Conservation (phyloP, 2,888 invertebrate species). For the Anthophora plumipes region DNA sequence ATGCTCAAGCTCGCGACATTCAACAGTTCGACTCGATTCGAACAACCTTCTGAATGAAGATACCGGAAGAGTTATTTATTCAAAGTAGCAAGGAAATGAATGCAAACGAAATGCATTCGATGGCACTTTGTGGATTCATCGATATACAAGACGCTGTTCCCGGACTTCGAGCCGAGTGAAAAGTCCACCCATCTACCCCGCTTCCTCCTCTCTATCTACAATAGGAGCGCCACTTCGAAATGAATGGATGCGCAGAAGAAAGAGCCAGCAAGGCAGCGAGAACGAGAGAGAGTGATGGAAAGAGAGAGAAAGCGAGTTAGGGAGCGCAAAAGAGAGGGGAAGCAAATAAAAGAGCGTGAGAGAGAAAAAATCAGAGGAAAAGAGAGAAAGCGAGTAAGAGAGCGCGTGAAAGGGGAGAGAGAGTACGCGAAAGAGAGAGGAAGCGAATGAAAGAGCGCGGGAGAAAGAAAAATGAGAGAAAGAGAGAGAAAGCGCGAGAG, state of each 20-base stretch:
- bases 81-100: conserved; percentile 38
- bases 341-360: too few relatives aligned
- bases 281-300: background rate
- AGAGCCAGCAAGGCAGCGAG: background rate
- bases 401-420: too few relatives aligned
- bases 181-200: conserved; percentile 6
- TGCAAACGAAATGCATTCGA: conserved; percentile 55
- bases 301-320: too few relatives aligned
- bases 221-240: conserved; percentile 25
- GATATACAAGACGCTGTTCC: conserved; percentile 40
- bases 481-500: background rate
- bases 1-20: background rate
- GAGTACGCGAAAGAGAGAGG: conserved; percentile 11
- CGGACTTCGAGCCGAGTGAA: background rate
- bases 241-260: conserved; percentile 46
- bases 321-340: too few relatives aligned
- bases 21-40: background rate
- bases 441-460: background rate
- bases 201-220: background rate
- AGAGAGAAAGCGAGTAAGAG: background rate
- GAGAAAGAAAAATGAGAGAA: too few relatives aligned
- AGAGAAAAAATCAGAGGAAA: too few relatives aligned
- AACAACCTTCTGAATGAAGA: background rate
- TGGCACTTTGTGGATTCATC: conserved; percentile 45
- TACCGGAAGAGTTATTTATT: conserved; percentile 34